Evolutionary conservation across 2,113 vertebrate species (phyloP), one percentile per base, ranked within the genome.

Genomic region (Camelus dromedarius): DNA sequence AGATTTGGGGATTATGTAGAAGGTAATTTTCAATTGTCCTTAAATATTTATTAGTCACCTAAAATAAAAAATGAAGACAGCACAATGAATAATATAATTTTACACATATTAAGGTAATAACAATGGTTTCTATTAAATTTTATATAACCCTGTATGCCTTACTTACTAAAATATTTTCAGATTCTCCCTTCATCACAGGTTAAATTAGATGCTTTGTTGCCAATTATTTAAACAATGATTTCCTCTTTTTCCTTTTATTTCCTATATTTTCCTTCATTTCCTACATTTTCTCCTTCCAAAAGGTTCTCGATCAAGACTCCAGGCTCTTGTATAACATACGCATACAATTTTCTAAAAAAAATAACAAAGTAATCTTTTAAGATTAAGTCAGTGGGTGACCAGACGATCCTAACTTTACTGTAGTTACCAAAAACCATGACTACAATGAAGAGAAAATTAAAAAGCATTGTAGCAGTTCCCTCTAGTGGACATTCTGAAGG

Each of bases 401-500:
- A 72, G 7, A 16, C 58, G 50, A 56, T 56, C 38, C 10, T 16
- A 60, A 60, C 8, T 42, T 91, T 13, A 30, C n/a, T 5, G 32
- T 1, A 30, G 48, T 73, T 67, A 18, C 1, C 11, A 64, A 58
- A 91, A 38, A 6, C 14, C 13, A 56, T 5, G 28, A 84, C 18
- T 2, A 10, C 0, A 18, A 13, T 2, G 5, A 60, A 42, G 5
- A 77, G 26, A 32, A 76, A 60, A 26, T 38, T 38, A 46, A 73
- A 81, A 73, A 10, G 12, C 48, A 12, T 90, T 32, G 38, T 48
- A 10, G 12, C 66, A 0, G 89, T 77, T 54, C 95, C 93, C 96
- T 93, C 96, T 96, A 67, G 95, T 97, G 97, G 83, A 73, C 24
- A 75, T 69, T 60, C 20, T 66, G 26, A 66, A 83, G 28, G 8